Evolutionary conservation across 1,140 invertebrate species (phyloP), one percentile per base, ranked within the genome.

Genomic region (Diorhabda elongata): DNA sequence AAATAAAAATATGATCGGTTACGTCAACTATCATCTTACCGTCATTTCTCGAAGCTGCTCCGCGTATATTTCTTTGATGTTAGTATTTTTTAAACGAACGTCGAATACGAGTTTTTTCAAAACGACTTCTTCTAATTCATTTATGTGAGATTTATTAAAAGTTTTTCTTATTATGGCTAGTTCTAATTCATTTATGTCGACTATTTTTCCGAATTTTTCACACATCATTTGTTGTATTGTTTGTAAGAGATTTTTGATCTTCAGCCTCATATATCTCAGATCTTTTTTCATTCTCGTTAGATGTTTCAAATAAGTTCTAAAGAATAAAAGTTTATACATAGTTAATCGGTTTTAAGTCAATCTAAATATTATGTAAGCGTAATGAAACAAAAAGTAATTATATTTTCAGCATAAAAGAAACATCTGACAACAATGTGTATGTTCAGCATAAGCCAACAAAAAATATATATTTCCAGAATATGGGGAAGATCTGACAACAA

Each of bases 151-250:
- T 47, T 76, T 72, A 8, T 71, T 69, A 61, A 87, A 79, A 66
- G 86, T 81, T 66, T 79, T 80, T 58, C 81, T 76, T 43, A 88
- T 71, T 44, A 87, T 81, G 11, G 83, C 81, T 72, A 87, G 83
- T 72, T 88, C 87, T 58, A 89, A 77, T 69, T 82, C 80, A 61
- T 82, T 80, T 0, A 89, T 77, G 67, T 86, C 83, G n/a, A 87
- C 69, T 65, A 83, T 71, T 52, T 81, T 72, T 2, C 87, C 87
- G 72, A 89, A 88, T 73, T 87, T 87, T 11, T 83, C 82, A 62
- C 82, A 79, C 82, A 87, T 87, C 41, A 83, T 81, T 26, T 83
- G 75, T 26, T 80, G 79, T 5, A 87, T 85, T 45, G 82, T 73
- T 45, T 79, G 74, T 70, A 87, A 83, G 3, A 89, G 73, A 43